These are phyloP conservation scores for Anableps anableps DNA, from an alignment of 2,797 vertebrate genomes.

Conservation along the genomic window DNA sequence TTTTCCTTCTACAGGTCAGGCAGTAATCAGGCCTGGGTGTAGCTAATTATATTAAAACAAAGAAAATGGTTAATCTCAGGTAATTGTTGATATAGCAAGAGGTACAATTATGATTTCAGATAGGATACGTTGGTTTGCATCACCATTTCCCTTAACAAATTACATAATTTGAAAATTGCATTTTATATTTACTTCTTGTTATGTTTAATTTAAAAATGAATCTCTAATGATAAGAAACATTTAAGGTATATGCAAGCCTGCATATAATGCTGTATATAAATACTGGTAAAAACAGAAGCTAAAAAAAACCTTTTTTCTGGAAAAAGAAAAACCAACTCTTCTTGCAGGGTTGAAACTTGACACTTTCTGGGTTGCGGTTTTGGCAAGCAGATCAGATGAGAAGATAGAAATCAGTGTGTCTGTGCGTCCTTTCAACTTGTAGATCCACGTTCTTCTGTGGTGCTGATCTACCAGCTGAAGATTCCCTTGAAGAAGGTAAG, in stretches of 20 bases:
- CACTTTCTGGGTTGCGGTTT: conserved; percentile 53
- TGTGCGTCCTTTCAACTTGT: conserved; percentile 30
- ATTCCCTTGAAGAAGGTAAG: conserved; percentile 49
- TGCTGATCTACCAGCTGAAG: conserved; percentile 4
- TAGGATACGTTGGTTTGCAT: neutral
- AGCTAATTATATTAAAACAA: neutral
- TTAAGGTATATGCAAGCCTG: neutral
- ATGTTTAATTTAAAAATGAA: neutral
- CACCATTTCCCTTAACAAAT: neutral
- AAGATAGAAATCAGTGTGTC: conserved; percentile 52
- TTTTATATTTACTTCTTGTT: neutral
- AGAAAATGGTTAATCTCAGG: neutral
- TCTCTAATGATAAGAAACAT: neutral
- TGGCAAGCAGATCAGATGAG: conserved; percentile 36
- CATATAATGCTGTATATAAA: neutral
- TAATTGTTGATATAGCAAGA: neutral
- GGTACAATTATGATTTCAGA: neutral
- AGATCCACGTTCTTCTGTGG: conserved; percentile 34
- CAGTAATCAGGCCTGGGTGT: neutral
- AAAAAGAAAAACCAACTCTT: conserved; percentile 4
- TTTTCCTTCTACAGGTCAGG: neutral
- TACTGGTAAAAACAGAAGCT: conserved; percentile 1
- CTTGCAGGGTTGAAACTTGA: conserved; percentile 66
- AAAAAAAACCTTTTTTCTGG: neutral
- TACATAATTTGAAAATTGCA: neutral